A percentile compares a stretch with the other conserved stretches of the same genome.
These are phyloP conservation scores for Parotocinclus haroldoi DNA, from an alignment of 2,797 vertebrate genomes.

Conservation along the genomic window DNA sequence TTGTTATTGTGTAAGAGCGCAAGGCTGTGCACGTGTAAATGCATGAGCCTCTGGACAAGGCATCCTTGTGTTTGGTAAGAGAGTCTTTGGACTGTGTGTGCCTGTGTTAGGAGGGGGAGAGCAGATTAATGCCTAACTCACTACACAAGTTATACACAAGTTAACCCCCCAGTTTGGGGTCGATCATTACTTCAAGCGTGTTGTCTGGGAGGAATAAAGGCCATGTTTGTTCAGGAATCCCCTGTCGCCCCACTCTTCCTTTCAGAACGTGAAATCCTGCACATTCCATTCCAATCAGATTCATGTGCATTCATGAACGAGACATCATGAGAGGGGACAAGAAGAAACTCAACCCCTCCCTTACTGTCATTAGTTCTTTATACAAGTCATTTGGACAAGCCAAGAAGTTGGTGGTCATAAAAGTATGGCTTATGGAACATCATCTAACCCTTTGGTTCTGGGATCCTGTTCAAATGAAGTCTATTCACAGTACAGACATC, in stretches of 20 bases:
- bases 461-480: no score
- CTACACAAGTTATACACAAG: conserved; percentile 57
- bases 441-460: no score
- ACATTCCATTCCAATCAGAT: conserved; percentile 51
- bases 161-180: conserved; percentile 53
- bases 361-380: no score
- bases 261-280: conserved; percentile 43
- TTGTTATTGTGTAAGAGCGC: conserved; percentile 30
- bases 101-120: conserved; percentile 4
- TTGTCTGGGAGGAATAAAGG: conserved; percentile 23
- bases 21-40: conserved; percentile 33
- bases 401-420: no score
- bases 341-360: not conserved
- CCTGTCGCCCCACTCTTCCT: conserved; percentile 13
- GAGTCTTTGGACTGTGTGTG: conserved; percentile 10
- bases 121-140: conserved; percentile 37
- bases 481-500: no score
- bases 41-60: conserved; percentile 31
- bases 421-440: no score
- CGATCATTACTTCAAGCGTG: conserved; percentile 19
- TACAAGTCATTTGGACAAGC: no score
- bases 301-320: conserved; percentile 54
- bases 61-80: conserved; percentile 30
- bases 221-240: conserved; percentile 52
- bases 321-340: conserved; percentile 30